Conservation (phyloP, 2,888 invertebrate genomes). For the Amaurobius ferox region DNA sequence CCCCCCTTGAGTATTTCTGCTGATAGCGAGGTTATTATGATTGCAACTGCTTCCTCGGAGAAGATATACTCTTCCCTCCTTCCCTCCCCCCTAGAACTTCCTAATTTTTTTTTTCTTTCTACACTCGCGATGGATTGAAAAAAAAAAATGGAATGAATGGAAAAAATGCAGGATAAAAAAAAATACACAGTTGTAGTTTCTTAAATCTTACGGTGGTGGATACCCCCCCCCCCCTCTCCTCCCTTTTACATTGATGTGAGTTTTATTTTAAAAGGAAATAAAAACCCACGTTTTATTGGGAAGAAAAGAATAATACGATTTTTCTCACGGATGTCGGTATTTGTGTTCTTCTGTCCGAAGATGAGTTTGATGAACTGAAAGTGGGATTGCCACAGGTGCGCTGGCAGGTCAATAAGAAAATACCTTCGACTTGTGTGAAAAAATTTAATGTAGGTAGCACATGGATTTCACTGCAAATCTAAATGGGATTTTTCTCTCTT, state of each 20-base stretch:
- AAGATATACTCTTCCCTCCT: not conserved
- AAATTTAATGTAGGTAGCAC: too few relatives aligned
- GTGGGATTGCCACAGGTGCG: not conserved
- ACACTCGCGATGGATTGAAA: not conserved
- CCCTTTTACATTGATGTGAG: not conserved
- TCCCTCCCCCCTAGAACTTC: not conserved
- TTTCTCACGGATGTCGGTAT: conserved; percentile 51
- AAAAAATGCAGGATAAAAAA: not conserved
- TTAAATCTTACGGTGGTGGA: conserved; percentile 22
- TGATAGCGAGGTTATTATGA: not conserved
- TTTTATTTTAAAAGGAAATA: not conserved
- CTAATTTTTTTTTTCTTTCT: not conserved
- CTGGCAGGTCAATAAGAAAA: too few relatives aligned
- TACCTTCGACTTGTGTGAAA: too few relatives aligned
- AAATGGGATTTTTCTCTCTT: too few relatives aligned
- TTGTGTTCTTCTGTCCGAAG: not conserved
- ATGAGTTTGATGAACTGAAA: conserved; percentile 59
- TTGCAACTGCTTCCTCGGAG: not conserved
- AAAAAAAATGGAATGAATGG: not conserved
- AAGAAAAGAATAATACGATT: not conserved
- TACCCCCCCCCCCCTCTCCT: conserved; percentile 20
- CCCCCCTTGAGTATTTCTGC: not conserved
- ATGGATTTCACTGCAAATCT: too few relatives aligned
- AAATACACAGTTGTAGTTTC: not conserved
- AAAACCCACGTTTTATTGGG: not conserved